Evolutionary conservation across 2,113 vertebrate genomes (phyloP), one percentile per base, ranked within the genome.

Genomic region (Pseudorasbora parva): DNA sequence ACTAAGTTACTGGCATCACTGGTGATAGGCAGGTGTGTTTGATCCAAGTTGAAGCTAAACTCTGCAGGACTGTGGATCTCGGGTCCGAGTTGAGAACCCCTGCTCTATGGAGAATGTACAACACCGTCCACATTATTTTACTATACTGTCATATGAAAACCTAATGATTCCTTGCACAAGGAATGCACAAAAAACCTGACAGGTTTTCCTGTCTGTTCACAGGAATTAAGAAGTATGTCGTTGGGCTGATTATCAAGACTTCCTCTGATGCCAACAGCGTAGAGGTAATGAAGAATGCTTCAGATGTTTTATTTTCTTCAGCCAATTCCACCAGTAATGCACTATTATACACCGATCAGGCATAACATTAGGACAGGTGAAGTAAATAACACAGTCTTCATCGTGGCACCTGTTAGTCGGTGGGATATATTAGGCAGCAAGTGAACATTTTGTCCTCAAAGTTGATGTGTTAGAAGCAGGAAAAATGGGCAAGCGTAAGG

Each of bases 141-240:
- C 19, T 0, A 33, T 68, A 9, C 17, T 21, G 17, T 68, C 17
- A 41, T 41, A 19, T 68, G 27, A 30, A 30, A 37, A 21, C 30
- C 2, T 9, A 9, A 68, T 37, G 64, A 68, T 14, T 41, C 9
- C 17, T 21, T 27, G 47, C 47, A 1, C 33, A 41, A 5, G 33
- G 10, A 21, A 30, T 57, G 10, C 14, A n/a, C 25, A 21, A 7
- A n/a, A 56, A 47, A 23, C 2, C 54, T 41, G 45, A 27, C 60
- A 5, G 23, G 0, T 68, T n/a, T n/a, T n/a, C n/a, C 1, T 1
- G 2, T 15, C 37, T 1, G 59, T 85, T 85, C 84, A 71, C 71
- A 99, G 97, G 97, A 88, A 99, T 98, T 86, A 99, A 99, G 94
- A 99, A 99, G 87, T 99, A 99, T 0, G 97, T 99, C 85, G 97